A percentile compares a stretch with the other conserved stretches of the same genome.
Evolutionary conservation across 2,797 vertebrate genomes (phyloP).

Genomic region (Selene dorsalis): DNA sequence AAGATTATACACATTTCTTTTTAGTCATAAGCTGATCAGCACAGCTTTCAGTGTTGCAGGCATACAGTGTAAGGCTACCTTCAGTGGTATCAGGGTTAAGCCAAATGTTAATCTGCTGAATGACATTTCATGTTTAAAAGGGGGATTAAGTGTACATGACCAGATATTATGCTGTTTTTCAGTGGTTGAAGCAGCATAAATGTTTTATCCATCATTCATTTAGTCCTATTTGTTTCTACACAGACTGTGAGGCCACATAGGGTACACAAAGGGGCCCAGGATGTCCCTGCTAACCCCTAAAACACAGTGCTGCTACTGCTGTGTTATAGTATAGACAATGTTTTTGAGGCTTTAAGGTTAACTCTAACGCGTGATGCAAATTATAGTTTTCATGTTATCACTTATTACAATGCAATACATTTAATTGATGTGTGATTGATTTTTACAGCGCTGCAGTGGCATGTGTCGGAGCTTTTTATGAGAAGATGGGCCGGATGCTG

Average conservation of each 20-base stretch:
- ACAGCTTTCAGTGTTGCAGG: neutral
- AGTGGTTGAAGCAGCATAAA: conserved; percentile 18
- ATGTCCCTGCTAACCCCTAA: neutral
- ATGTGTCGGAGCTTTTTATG: conserved; percentile 98
- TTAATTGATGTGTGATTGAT: neutral
- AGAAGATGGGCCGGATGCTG: conserved; percentile 98
- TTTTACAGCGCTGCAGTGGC: conserved; percentile 93
- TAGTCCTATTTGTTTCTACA: neutral
- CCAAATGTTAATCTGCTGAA: conserved; percentile 65
- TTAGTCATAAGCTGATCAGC: conserved; percentile 12
- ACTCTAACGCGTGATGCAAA: neutral
- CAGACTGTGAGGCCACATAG: neutral
- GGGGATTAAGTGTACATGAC: conserved; percentile 64
- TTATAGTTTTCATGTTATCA: neutral
- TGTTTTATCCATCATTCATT: neutral
- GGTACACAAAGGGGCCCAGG: rapidly evolving
- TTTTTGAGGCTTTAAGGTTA: neutral
- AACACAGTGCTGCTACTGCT: neutral
- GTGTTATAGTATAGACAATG: conserved; percentile 6
- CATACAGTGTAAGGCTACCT: neutral
- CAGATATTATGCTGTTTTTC: conserved; percentile 41
- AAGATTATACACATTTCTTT: conserved; percentile 25
- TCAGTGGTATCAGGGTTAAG: conserved; percentile 61
- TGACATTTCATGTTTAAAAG: conserved; percentile 62
- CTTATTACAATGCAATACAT: neutral